phyloP scores from a whole-genome alignment of 1,140 invertebrate species.

The Euura lappo region DNA sequence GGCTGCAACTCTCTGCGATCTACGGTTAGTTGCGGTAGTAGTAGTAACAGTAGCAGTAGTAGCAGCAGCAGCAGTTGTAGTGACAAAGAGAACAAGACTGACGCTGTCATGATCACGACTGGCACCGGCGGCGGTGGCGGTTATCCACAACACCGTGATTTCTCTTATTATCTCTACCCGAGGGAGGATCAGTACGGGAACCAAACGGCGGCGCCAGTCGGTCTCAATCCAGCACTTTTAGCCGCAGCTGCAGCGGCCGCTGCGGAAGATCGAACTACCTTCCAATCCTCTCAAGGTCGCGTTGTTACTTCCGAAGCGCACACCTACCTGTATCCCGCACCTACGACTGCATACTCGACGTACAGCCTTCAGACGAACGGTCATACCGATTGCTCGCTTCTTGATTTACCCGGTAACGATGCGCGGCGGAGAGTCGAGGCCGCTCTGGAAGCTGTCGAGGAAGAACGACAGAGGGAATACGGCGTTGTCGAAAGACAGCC shows the following conservation, averaged over 20 bases:
- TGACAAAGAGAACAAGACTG: conserved; percentile 56
- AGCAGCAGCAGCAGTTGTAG: conserved; percentile 25
- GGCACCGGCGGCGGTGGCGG: not conserved
- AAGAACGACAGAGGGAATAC: conserved; percentile 39
- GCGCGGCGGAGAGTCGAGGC: conserved; percentile 75
- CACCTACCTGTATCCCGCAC: conserved; percentile 42
- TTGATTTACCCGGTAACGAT: conserved; percentile 64
- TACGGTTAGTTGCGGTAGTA: conserved; percentile 31
- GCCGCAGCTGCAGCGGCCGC: conserved; percentile 55
- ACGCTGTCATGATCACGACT: conserved; percentile 31
- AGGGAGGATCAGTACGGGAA: conserved; percentile 31
- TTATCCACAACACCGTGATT: conserved; percentile 34
- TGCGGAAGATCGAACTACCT: conserved; percentile 44
- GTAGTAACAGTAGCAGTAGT: conserved; percentile 16
- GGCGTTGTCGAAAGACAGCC: conserved; percentile 50
- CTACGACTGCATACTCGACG: conserved; percentile 24
- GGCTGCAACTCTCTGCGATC: conserved; percentile 39
- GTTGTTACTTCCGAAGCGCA: conserved; percentile 27
- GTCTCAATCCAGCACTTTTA: conserved; percentile 59
- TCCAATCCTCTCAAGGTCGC: conserved; percentile 23
- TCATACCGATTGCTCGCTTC: conserved; percentile 40
- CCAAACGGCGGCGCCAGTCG: conserved; percentile 13
- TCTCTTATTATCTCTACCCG: conserved; percentile 48
- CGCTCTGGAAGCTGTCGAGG: conserved; percentile 66
- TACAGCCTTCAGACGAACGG: conserved; percentile 39